Evolutionary conservation across 1,140 invertebrate genomes (phyloP).

Genomic region (Lineus longissimus): DNA sequence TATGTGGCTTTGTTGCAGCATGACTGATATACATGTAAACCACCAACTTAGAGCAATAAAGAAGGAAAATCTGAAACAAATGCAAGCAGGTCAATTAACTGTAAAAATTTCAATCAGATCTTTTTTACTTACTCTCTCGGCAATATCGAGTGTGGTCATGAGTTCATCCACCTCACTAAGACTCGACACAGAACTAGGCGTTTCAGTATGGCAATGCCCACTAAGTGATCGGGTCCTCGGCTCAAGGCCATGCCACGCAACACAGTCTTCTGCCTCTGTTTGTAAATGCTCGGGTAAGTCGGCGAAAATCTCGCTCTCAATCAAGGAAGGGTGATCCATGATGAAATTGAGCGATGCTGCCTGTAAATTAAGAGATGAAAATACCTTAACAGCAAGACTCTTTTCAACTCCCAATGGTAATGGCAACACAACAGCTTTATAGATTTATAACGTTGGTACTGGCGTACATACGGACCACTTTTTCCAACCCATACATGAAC

Average conservation of each 20-base stretch:
- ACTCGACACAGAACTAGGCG: slow-evolving; percentile 44
- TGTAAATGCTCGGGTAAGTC: slow-evolving; percentile 63
- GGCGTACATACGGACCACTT: too few species aligned
- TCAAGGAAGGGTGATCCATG: slow-evolving; percentile 59
- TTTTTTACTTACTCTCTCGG: slow-evolving; percentile 23
- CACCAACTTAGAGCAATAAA: too few species aligned
- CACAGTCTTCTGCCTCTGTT: slow-evolving; percentile 56
- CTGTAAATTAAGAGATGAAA: slow-evolving; percentile 33
- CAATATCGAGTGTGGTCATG: slow-evolving; percentile 23
- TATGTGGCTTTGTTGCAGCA: too few species aligned
- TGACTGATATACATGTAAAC: too few species aligned
- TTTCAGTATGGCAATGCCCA: slow-evolving; percentile 18
- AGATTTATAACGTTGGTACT: too few species aligned
- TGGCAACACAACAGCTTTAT: too few species aligned
- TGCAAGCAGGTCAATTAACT: too few species aligned
- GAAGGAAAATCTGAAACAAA: too few species aligned
- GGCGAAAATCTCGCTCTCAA: slow-evolving; percentile 62
- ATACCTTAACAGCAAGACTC: slow-evolving; percentile 3
- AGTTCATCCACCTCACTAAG: slow-evolving; percentile 44
- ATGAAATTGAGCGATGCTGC: slow-evolving; percentile 57
- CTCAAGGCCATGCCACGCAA: slow-evolving; percentile 32
- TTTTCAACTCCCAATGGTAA: too few species aligned
- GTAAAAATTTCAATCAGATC: too few species aligned
- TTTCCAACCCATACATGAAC: too few species aligned
- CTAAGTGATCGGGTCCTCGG: not conserved